Base-by-base conservation (phyloP, 1,140 invertebrate genomes). In the Drosophila azteca region DNA sequence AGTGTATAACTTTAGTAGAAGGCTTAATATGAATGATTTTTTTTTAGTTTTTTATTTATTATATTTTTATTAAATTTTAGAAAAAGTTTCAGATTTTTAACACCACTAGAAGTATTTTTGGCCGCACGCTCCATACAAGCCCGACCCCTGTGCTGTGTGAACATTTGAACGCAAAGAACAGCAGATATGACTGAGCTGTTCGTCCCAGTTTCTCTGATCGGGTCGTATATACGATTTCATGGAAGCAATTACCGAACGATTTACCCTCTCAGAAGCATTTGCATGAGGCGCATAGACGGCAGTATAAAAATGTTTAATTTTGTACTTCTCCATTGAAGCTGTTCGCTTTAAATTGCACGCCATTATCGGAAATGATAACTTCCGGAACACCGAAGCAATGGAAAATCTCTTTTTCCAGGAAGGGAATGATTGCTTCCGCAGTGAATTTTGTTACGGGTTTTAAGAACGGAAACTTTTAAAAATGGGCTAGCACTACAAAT, bases 261-360 rank as follows among this genome's bases (percentile, higher is more conserved):
- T 57, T 22, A 57, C 41, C 9, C 43, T 41, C 45, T 57, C 43
- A 13, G 54, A 31, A 8, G 24, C 24, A 45, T 57, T 57, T 11
- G 7, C 53, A 15, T 55, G 41, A 3, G 41, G 41, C 2, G 22
- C 22, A 24, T 55, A 55, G 4, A 22, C 22, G 7, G 53, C 53
- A 7, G 60, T 63, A 35, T 63, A 63, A 0, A 4, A n/a, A 53
- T 53, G 60, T 4, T 13, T 50, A 3, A 53, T 22, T 13, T 41
- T 13, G 15, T 53, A 62, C 6, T 62, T 62, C 6, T 53, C 24
- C 22, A 13, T 46, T 62, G 8, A 62, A 46, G 3, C 7, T n/a
- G 8, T 45, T 39, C 0, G 26, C 45, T 7, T 22, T 31, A 5
- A 45, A 54, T 1, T 58, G 55, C 0, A n/a, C 9, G 11, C 55